phyloP scores from a whole-genome alignment of 2,113 vertebrate species.

The Epinephelus lanceolatus region DNA sequence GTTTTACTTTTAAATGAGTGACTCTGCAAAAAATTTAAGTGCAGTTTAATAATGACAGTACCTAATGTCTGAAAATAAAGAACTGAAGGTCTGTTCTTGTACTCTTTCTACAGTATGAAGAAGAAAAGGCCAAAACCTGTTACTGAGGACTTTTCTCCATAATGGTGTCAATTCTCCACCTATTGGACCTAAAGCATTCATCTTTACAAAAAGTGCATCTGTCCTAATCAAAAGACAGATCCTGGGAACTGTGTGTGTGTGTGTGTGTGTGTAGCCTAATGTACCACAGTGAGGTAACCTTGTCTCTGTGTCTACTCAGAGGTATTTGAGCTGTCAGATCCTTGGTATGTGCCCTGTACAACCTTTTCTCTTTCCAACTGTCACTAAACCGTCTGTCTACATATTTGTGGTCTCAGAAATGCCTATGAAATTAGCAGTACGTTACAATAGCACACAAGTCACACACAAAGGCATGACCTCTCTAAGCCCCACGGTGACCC shows the following conservation, averaged over 20 bases:
- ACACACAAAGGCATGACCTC: conserved; percentile 52
- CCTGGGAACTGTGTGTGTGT: neutral
- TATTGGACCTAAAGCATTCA: neutral
- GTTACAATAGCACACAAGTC: conserved; percentile 46
- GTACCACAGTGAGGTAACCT: neutral
- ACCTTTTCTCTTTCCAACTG: conserved; percentile 18
- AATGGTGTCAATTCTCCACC: neutral
- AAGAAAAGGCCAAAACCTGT: neutral
- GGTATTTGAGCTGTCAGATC: conserved; percentile 30
- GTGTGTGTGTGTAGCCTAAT: neutral
- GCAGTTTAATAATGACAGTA: neutral
- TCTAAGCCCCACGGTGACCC: conserved; percentile 29
- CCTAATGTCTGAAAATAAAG: neutral
- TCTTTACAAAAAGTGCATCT: neutral
- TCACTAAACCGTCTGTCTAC: conserved; percentile 28
- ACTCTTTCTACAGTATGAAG: neutral
- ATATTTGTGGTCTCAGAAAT: conserved; percentile 24
- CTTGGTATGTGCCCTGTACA: conserved; percentile 9
- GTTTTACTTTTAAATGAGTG: conserved; percentile 7
- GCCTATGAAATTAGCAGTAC: conserved; percentile 53
- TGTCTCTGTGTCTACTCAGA: conserved; percentile 18
- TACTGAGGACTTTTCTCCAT: neutral
- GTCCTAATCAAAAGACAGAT: neutral
- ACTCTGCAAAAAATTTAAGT: conserved; percentile 2
- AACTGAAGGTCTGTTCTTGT: neutral